These are phyloP conservation scores for Saxidomus purpurata DNA, from an alignment of 1,140 invertebrate genomes.

Conservation along the genomic window DNA sequence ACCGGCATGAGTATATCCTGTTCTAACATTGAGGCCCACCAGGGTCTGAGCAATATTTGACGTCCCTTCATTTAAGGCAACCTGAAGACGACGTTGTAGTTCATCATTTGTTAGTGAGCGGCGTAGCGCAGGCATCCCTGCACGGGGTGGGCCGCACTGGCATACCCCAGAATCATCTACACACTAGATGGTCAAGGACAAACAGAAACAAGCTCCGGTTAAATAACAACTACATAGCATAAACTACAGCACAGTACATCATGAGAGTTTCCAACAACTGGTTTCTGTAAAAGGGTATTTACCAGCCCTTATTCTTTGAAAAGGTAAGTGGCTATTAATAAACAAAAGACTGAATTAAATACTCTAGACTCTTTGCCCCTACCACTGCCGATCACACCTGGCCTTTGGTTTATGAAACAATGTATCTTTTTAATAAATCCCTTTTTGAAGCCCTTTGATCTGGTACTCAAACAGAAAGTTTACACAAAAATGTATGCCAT, in stretches of 20 bases:
- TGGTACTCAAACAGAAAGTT: too few species aligned
- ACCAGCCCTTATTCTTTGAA: too few species aligned
- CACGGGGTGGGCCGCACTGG: conserved; percentile 49
- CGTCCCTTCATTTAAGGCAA: conserved; percentile 72
- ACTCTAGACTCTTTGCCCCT: too few species aligned
- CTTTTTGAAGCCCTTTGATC: too few species aligned
- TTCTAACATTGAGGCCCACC: conserved; percentile 72
- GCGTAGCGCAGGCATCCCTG: conserved; percentile 56
- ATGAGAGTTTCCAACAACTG: not conserved
- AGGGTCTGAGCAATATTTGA: conserved; percentile 73
- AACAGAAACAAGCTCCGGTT: conserved; percentile 61
- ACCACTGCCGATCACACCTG: too few species aligned
- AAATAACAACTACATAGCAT: conserved; percentile 38
- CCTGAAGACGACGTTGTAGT: conserved; percentile 73
- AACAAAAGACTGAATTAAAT: too few species aligned
- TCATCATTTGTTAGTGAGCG: conserved; percentile 70
- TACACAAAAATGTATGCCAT: too few species aligned
- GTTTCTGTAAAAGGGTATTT: too few species aligned
- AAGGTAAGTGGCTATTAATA: too few species aligned
- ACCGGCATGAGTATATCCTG: conserved; percentile 78
- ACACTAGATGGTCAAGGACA: conserved; percentile 59
- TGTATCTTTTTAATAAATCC: too few species aligned
- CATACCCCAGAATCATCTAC: conserved; percentile 63
- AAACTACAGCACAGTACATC: not conserved
- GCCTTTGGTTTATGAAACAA: too few species aligned